Conservation (phyloP, 2,113 vertebrate genomes). For the Bucco capensis region DNA sequence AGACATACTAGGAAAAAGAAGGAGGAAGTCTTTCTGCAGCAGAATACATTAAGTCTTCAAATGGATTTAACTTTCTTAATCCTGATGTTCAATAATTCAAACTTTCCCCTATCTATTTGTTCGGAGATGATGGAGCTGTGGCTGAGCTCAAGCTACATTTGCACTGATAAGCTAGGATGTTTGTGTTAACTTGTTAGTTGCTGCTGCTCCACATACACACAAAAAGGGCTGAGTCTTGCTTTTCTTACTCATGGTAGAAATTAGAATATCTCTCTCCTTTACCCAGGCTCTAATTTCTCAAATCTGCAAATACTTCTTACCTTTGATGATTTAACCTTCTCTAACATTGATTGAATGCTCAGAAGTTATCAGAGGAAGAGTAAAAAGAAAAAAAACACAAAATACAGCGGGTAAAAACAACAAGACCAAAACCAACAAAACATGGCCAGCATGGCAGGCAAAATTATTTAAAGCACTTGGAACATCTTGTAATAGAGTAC, state of each 20-base stretch:
- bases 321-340: neutral
- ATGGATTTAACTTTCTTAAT: neutral
- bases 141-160: neutral
- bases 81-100: neutral
- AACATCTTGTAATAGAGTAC: neutral
- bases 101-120: neutral
- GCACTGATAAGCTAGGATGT: rapidly evolving
- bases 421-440: too few relatives aligned
- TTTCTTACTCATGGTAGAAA: neutral
- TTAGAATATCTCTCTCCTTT: neutral
- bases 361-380: neutral
- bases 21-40: neutral
- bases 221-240: neutral
- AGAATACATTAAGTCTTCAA: neutral
- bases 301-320: neutral
- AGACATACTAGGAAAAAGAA: neutral
- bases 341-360: neutral
- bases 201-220: neutral
- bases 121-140: neutral
- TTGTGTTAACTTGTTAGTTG: neutral
- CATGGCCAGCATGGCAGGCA: neutral
- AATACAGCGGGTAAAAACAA: neutral
- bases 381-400: neutral
- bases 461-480: neutral
- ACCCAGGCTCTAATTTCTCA: neutral